phyloP scores from a whole-genome alignment of 2,888 invertebrate species.

The Timandra comae region DNA sequence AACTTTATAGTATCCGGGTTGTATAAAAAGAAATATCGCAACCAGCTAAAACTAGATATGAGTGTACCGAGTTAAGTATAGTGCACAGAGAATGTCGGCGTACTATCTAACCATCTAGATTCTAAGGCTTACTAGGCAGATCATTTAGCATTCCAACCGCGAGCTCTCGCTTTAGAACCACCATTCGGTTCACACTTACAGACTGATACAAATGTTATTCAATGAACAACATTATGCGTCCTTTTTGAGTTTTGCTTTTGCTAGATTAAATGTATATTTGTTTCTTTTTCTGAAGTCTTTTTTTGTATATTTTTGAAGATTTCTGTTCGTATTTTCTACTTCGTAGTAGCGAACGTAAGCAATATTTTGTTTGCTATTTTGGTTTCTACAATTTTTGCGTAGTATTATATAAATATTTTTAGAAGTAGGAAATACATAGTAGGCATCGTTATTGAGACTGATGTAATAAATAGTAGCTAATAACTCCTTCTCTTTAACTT shows the following conservation, averaged over 20 bases:
- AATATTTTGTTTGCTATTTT: too few relatives aligned
- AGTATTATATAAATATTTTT: too few relatives aligned
- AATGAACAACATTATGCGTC: constrained; percentile 11
- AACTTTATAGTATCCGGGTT: constrained; percentile 19
- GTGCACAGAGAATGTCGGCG: constrained; percentile 27
- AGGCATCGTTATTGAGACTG: too few relatives aligned
- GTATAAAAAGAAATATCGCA: constrained; percentile 19
- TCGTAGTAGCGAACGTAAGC: too few relatives aligned
- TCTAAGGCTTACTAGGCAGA: constrained; percentile 32
- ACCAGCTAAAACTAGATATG: constrained; percentile 15
- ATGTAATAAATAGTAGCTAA: too few relatives aligned
- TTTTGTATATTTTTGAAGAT: too few relatives aligned
- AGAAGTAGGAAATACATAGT: too few relatives aligned
- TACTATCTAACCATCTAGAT: constrained; percentile 36
- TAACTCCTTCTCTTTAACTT: too few relatives aligned
- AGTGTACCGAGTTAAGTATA: constrained; percentile 17
- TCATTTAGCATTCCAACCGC: constrained; percentile 49
- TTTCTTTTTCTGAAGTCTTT: too few relatives aligned
- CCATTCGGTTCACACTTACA: constrained; percentile 41
- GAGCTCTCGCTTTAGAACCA: constrained; percentile 26
- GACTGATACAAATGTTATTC: constrained; percentile 25
- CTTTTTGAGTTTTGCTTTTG: constrained; percentile 7
- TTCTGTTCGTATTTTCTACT: too few relatives aligned
- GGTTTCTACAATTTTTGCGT: too few relatives aligned
- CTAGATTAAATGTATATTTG: too few relatives aligned